Evolutionary conservation across 2,888 invertebrate genomes (phyloP).

Genomic region (Orchesellides sinensis): DNA sequence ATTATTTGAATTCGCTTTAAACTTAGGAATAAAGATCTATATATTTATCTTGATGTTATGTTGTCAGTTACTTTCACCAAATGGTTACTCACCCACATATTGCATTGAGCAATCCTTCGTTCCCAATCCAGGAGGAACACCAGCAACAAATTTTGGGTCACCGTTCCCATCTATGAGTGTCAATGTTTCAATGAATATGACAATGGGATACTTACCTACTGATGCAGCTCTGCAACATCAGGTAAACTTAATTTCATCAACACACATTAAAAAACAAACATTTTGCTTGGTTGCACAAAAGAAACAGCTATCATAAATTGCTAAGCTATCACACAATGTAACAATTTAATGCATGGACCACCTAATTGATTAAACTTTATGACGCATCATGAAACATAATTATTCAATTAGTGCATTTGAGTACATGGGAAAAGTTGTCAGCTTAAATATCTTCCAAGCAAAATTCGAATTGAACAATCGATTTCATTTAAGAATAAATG

Average conservation of each 20-base stretch:
- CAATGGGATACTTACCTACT: constrained; percentile 81
- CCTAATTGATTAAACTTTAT: too few relatives aligned
- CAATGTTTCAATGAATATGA: constrained; percentile 99
- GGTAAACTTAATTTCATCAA: constrained; percentile 42
- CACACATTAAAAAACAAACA: too few relatives aligned
- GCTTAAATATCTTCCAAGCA: too few relatives aligned
- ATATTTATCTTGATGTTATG: constrained; percentile 24
- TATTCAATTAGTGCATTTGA: too few relatives aligned
- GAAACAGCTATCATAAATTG: too few relatives aligned
- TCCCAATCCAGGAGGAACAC: constrained; percentile 60
- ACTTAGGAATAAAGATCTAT: background rate
- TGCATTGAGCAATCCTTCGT: constrained; percentile 75
- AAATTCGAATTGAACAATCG: too few relatives aligned
- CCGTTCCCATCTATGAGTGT: constrained; percentile 95
- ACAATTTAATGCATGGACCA: too few relatives aligned
- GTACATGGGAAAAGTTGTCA: too few relatives aligned
- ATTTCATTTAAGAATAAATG: too few relatives aligned
- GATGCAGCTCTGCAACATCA: constrained; percentile 66
- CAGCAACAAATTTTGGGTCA: constrained; percentile 77
- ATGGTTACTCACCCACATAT: constrained; percentile 76
- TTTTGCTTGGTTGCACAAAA: too few relatives aligned
- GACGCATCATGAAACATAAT: too few relatives aligned
- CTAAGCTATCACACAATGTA: too few relatives aligned
- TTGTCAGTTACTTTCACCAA: constrained; percentile 72
- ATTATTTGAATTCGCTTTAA: background rate